Evolutionary conservation across 2,113 vertebrate species (phyloP).

Genomic region (Tragelaphus scriptus): DNA sequence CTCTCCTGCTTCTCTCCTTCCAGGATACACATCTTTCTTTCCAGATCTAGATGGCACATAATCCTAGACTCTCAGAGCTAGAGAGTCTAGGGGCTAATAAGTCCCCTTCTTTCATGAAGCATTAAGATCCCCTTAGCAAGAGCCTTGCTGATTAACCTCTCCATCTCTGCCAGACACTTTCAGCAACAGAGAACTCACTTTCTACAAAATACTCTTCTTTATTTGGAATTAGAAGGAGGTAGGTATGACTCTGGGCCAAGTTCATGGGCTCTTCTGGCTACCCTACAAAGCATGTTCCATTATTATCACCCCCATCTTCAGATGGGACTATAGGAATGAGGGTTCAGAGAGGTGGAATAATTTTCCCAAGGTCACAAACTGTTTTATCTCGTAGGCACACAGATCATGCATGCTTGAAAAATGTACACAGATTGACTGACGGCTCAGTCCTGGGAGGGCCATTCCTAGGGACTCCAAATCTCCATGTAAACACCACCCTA

Average conservation of each 20-base stretch:
- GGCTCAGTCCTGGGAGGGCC: not conserved
- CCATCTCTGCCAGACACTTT: not conserved
- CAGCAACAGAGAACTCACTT: not conserved
- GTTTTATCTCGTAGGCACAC: not conserved
- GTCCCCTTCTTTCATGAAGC: not conserved
- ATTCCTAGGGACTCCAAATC: not conserved
- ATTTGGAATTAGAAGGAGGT: not conserved
- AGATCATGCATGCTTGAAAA: not conserved
- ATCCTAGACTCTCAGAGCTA: not conserved
- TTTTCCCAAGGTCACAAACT: not conserved
- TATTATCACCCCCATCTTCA: not conserved
- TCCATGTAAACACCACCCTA: not conserved
- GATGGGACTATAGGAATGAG: not conserved
- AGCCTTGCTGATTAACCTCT: not conserved
- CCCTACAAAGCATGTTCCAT: not conserved
- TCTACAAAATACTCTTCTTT: not conserved
- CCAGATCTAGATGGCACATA: not conserved
- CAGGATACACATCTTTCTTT: not conserved
- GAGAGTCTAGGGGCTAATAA: not conserved
- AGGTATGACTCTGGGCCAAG: not conserved
- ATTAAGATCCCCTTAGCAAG: not conserved
- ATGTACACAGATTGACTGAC: not conserved
- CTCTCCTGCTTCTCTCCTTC: not conserved
- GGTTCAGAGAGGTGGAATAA: not conserved
- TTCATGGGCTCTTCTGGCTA: not conserved